These are phyloP conservation scores for Danaus chrysippus DNA, from an alignment of 2,888 invertebrate species.

Conservation along the genomic window DNA sequence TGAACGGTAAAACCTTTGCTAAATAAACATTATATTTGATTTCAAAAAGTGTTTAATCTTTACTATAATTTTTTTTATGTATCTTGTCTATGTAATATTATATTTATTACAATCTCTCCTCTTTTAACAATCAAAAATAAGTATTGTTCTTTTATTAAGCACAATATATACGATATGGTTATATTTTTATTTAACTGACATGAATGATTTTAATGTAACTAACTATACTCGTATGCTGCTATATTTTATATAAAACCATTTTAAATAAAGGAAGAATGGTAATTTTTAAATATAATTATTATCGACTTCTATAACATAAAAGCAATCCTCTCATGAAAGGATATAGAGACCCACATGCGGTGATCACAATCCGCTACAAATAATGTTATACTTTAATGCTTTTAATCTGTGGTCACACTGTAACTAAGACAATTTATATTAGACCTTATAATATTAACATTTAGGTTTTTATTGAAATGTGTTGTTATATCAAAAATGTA, in stretches of 20 bases:
- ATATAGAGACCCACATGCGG: constrained; percentile 20
- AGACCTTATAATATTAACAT: not conserved
- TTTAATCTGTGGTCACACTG: constrained; percentile 23
- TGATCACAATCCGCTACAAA: constrained; percentile 22
- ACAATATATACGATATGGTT: too few species aligned
- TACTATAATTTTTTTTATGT: too few species aligned
- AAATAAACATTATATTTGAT: too few species aligned
- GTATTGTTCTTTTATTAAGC: too few species aligned
- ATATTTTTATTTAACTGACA: too few species aligned
- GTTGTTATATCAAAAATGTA: constrained; percentile 11
- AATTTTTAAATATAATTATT: not conserved
- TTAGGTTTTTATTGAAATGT: constrained; percentile 11
- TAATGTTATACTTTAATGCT: constrained; percentile 26
- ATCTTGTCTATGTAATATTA: too few species aligned
- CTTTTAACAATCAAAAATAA: too few species aligned
- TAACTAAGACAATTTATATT: constrained; percentile 13
- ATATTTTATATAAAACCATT: not conserved
- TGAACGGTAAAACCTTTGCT: too few species aligned
- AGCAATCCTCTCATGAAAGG: constrained; percentile 7
- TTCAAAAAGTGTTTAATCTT: too few species aligned
- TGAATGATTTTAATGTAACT: too few species aligned
- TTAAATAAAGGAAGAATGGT: not conserved
- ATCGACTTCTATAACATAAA: not conserved
- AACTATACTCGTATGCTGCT: too few species aligned
- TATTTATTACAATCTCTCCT: too few species aligned